Percentiles rank a stretch among this genome's conserved stretches.
These are phyloP conservation scores for Seriola aureovittata DNA, from an alignment of 2,113 vertebrate genomes.

Conservation along the genomic window DNA sequence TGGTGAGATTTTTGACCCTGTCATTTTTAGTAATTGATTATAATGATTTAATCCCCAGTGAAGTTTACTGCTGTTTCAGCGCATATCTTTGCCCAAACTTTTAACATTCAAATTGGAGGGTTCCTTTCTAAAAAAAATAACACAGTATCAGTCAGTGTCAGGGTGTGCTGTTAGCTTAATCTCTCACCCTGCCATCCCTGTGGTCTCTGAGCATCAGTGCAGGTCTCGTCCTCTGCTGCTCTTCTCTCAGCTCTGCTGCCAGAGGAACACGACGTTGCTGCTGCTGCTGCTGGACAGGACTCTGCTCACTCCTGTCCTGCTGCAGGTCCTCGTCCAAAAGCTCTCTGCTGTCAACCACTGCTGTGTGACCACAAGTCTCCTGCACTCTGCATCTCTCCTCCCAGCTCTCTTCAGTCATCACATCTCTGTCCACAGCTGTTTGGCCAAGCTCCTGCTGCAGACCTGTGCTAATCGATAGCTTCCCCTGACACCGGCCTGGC, in stretches of 20 bases:
- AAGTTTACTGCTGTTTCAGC: too few relatives aligned
- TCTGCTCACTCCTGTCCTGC: slow-evolving; percentile 47
- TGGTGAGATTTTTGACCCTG: neutral
- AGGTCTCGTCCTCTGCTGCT: slow-evolving; percentile 55
- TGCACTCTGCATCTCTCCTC: slow-evolving; percentile 49
- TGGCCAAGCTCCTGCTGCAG: slow-evolving; percentile 76
- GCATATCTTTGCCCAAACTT: neutral
- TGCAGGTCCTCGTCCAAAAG: slow-evolving; percentile 81
- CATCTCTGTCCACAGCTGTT: slow-evolving; percentile 53
- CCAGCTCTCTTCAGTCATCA: slow-evolving; percentile 54
- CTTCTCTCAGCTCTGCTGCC: slow-evolving; percentile 45
- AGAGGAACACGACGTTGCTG: slow-evolving; percentile 68
- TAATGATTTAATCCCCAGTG: too few relatives aligned
- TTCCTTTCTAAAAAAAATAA: neutral
- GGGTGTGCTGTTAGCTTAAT: neutral
- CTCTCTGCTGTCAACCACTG: slow-evolving; percentile 85
- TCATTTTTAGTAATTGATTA: too few relatives aligned
- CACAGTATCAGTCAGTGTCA: neutral
- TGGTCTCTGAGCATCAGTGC: slow-evolving; percentile 43
- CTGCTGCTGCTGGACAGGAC: slow-evolving; percentile 49
- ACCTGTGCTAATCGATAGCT: slow-evolving; percentile 48
- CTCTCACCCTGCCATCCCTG: slow-evolving; percentile 70
- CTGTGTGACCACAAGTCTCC: slow-evolving; percentile 70
- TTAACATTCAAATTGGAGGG: neutral
- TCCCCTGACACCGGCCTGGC: slow-evolving; percentile 48